Conservation (phyloP, 2,888 invertebrate genomes). For the Microdon myrmicae region DNA sequence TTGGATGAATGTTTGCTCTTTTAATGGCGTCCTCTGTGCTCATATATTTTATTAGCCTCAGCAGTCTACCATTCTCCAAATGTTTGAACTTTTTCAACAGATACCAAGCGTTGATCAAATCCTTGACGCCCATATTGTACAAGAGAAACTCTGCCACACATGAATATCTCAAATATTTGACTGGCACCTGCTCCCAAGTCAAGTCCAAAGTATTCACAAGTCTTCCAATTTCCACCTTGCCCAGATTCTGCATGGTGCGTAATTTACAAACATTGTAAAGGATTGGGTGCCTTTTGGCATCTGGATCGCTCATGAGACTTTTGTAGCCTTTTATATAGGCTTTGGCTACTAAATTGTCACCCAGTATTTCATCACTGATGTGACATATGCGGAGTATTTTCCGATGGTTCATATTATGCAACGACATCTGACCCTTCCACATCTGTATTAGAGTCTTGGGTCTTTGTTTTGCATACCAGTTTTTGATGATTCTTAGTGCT, state of each 20-base stretch:
- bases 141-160: constrained; percentile 56
- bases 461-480: constrained; percentile 59
- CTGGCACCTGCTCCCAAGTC: constrained; percentile 59
- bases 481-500: constrained; percentile 58
- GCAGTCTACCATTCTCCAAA: constrained; percentile 52
- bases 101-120: constrained; percentile 57
- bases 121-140: constrained; percentile 56
- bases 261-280: constrained; percentile 56
- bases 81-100: constrained; percentile 53
- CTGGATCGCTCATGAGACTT: constrained; percentile 44
- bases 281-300: not conserved
- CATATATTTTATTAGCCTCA: constrained; percentile 50
- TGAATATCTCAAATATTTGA: constrained; percentile 46
- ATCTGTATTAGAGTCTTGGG: constrained; percentile 55
- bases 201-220: constrained; percentile 56
- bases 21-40: constrained; percentile 52
- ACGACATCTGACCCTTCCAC: constrained; percentile 56
- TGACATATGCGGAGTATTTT: constrained; percentile 59
- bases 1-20: constrained; percentile 57
- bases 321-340: constrained; percentile 54
- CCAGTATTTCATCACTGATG: constrained; percentile 53
- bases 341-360: constrained; percentile 34
- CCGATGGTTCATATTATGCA: constrained; percentile 56
- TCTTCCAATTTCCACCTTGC: constrained; percentile 52
- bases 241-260: constrained; percentile 55